phyloP scores from a whole-genome alignment of 2,113 vertebrate genomes.

The Artemisiospiza belli region DNA sequence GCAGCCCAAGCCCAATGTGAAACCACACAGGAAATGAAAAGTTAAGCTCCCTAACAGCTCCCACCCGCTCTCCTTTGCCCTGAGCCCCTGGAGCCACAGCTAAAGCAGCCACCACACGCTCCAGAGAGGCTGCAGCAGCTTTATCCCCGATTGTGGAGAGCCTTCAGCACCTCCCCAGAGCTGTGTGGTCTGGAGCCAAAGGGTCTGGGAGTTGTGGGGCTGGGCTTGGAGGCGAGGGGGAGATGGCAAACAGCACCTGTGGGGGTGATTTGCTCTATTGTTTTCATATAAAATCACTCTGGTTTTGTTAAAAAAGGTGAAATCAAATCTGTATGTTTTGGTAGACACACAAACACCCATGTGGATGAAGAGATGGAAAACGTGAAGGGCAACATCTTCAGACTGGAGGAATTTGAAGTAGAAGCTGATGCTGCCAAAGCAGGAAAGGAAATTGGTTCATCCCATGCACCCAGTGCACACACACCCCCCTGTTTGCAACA shows the following conservation, averaged over 20 bases:
- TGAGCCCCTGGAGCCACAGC: fast-evolving
- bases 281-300: too few species aligned
- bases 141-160: not conserved
- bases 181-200: not conserved
- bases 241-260: not conserved
- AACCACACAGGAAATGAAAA: constrained; percentile 65
- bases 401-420: not conserved
- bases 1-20: not conserved
- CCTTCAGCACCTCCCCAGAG: not conserved
- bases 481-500: fast-evolving
- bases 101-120: not conserved
- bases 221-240: not conserved
- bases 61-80: not conserved
- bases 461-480: too few species aligned
- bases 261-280: not conserved
- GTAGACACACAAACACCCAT: not conserved
- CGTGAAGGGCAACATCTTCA: not conserved
- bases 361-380: fast-evolving
- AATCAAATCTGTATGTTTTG: fast-evolving
- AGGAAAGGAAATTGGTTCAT: not conserved
- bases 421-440: not conserved
- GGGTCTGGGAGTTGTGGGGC: not conserved
- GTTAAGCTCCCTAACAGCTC: not conserved
- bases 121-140: not conserved
- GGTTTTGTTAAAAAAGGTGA: not conserved